Evolutionary conservation across 2,113 vertebrate genomes (phyloP).

Genomic region (Istiophorus platypterus): DNA sequence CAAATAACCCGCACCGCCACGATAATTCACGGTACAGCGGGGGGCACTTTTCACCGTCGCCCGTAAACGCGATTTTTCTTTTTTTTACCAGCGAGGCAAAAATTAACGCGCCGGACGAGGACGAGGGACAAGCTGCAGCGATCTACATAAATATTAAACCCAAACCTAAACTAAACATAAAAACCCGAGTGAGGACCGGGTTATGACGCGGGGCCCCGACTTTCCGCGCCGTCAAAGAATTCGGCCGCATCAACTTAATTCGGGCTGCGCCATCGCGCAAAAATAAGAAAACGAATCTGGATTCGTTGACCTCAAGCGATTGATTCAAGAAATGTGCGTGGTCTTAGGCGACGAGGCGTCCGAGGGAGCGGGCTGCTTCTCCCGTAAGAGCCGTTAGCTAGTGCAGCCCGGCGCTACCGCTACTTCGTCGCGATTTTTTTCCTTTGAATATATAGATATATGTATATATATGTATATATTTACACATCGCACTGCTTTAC

Average conservation of each 20-base stretch:
- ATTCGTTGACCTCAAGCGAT: neutral
- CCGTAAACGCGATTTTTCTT: constrained; percentile 20
- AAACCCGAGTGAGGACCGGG: constrained; percentile 38
- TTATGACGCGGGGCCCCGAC: constrained; percentile 39
- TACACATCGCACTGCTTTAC: neutral
- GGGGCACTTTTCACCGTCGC: constrained; percentile 48
- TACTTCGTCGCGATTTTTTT: constrained; percentile 31
- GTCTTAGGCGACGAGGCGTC: neutral
- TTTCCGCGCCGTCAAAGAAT: too few species aligned
- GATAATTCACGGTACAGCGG: neutral
- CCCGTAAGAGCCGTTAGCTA: constrained; percentile 13
- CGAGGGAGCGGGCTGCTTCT: too few species aligned
- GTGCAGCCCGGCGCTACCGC: neutral
- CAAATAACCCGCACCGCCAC: neutral
- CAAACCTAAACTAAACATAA: constrained; percentile 67
- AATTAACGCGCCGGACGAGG: constrained; percentile 45
- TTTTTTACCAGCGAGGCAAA: constrained; percentile 36
- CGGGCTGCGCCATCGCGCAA: neutral
- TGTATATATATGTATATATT: too few species aligned
- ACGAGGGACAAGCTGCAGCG: constrained; percentile 57
- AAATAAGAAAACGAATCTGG: too few species aligned
- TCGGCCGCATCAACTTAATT: neutral
- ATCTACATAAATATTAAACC: constrained; percentile 62
- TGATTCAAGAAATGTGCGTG: constrained; percentile 4
- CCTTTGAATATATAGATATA: too few species aligned